Evolutionary conservation across 2,797 vertebrate species (phyloP), one percentile per base, ranked within the genome.

Genomic region (Australoheros facetus): DNA sequence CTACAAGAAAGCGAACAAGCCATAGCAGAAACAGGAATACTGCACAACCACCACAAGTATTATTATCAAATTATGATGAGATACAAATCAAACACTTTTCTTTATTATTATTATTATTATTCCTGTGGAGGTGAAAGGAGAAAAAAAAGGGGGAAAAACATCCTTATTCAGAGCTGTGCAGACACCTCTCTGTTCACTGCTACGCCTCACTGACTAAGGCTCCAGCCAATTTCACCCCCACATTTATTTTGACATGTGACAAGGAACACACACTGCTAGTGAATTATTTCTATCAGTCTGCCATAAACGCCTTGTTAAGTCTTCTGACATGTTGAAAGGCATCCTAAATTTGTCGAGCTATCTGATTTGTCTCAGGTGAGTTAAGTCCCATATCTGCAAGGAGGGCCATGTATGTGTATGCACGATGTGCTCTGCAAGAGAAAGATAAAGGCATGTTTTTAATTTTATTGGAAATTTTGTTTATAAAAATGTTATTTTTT

Each of bases 241-340:
- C 87, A 78, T 87, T 88, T 92, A 91, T 91, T 93, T 91, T 94
- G 93, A 94, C 94, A 95, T 93, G 81, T 94, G 91, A 92, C 88
- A 90, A 84, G 81, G 72, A 78, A 60, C 73, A 82, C 73, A 88
- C 79, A 87, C 85, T 87, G 89, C 84, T 85, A 78, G 84, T 71
- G 75, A 81, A 93, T 89, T 74, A 91, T 91, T 89, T 89, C 71
- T 37, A 84, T 56, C 64, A 72, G 83, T 88, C 82, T 60, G 71
- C 71, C 78, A 90, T 87, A 85, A 93, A 93, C 8, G 58, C 23
- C 79, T 85, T 74, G 85, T 93, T 92, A 80, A 37, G 28, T 62
- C 51, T 80, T 77, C 79, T 90, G 78, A 73, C 78, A 71, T 78
- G 66, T 77, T 81, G 55, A 78, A 76, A 77, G 74, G 59, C 30